Evolutionary conservation across 2,113 vertebrate species (phyloP).

Genomic region (Poeciliopsis prolifica): DNA sequence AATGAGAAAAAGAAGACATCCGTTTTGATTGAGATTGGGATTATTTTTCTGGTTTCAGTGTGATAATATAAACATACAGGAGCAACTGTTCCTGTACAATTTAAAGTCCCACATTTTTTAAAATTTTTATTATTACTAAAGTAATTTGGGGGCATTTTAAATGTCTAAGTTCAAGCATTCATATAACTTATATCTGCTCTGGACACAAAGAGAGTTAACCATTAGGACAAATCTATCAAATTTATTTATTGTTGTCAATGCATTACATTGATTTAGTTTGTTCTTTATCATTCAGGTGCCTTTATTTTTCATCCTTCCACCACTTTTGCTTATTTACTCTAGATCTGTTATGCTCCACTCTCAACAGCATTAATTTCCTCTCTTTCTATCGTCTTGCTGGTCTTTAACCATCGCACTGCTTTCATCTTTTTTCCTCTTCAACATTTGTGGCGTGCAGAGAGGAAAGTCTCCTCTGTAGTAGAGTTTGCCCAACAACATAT

Average conservation of each 20-base stretch:
- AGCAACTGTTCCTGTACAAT: too few species aligned
- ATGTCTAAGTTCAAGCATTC: too few species aligned
- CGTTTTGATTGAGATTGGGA: too few species aligned
- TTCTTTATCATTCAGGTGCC: conserved; percentile 12
- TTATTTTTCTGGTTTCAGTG: too few species aligned
- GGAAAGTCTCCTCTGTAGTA: conserved; percentile 50
- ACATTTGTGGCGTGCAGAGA: conserved; percentile 47
- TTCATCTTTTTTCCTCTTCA: conserved; percentile 40
- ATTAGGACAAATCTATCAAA: not conserved
- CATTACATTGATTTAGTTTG: conserved; percentile 16
- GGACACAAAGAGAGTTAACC: too few species aligned
- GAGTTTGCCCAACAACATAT: conserved; percentile 50
- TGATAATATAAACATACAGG: too few species aligned
- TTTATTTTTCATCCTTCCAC: conserved; percentile 29
- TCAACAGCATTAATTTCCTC: conserved; percentile 68
- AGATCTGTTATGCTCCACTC: conserved; percentile 32
- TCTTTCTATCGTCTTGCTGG: conserved; percentile 11
- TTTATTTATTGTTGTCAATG: not conserved
- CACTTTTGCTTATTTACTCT: conserved; percentile 9
- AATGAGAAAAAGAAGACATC: too few species aligned
- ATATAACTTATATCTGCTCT: too few species aligned
- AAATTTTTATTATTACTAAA: too few species aligned
- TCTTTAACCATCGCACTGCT: conserved; percentile 34
- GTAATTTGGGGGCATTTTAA: too few species aligned
- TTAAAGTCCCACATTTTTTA: too few species aligned